These are phyloP conservation scores for Drosophila parabipectinata DNA, from an alignment of 1,140 invertebrate genomes.

Conservation along the genomic window DNA sequence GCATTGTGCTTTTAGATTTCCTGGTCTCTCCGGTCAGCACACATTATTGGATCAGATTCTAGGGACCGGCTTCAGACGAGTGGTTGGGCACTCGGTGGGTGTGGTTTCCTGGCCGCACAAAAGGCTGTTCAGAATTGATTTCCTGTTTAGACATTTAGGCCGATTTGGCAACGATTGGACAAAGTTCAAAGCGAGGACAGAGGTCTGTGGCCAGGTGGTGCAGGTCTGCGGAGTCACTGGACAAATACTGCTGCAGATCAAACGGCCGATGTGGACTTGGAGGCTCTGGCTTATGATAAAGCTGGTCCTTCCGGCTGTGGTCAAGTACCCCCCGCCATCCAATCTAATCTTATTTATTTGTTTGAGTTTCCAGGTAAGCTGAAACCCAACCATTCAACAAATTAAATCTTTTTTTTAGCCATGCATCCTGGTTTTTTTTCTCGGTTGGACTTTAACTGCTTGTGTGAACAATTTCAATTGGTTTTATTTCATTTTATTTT, in stretches of 20 bases:
- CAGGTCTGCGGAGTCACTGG: not conserved
- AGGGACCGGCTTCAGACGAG: not conserved
- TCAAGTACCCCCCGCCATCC: constrained; percentile 36
- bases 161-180: constrained; percentile 49
- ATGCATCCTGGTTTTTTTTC: constrained; percentile 26
- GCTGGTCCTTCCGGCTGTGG: constrained; percentile 18
- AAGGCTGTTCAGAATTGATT: constrained; percentile 71
- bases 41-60: constrained; percentile 1
- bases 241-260: constrained; percentile 50
- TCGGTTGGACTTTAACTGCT: constrained; percentile 39
- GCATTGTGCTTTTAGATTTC: no score
- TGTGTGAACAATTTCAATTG: constrained; percentile 53
- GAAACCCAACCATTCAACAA: constrained; percentile 17
- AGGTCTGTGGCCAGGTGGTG: constrained; percentile 14
- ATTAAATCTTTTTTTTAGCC: constrained; percentile 25
- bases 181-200: constrained; percentile 36
- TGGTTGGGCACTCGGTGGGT: not conserved
- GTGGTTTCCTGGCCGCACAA: constrained; percentile 31
- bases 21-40: constrained; percentile 9
- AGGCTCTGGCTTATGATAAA: constrained; percentile 48
- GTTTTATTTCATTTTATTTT: constrained; percentile 68
- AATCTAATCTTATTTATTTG: constrained; percentile 33
- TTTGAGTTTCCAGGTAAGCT: constrained; percentile 28
- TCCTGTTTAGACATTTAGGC: constrained; percentile 71
- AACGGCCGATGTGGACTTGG: constrained; percentile 42